phyloP scores from a whole-genome alignment of 1,140 invertebrate species.

The Anagrus nilaparvatae region DNA sequence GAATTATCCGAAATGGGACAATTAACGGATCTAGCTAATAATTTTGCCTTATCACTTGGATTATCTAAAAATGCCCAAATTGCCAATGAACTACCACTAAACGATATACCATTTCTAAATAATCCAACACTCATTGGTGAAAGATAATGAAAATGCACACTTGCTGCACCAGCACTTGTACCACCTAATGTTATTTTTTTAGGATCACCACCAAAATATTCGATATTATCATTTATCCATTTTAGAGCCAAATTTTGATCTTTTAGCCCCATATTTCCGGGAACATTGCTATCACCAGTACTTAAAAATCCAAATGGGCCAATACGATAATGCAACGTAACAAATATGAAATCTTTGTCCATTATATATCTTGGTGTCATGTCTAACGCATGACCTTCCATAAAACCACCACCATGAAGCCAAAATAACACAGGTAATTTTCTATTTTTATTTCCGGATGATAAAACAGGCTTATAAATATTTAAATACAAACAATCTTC shows the following conservation, averaged over 20 bases:
- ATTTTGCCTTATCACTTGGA: no score
- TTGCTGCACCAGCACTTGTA: conserved; percentile 28
- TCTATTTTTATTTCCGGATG: no score
- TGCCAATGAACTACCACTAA: no score
- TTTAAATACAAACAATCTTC: conserved; percentile 49
- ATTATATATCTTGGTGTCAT: conserved; percentile 45
- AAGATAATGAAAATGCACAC: no score
- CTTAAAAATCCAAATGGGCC: conserved; percentile 40
- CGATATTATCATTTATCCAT: conserved; percentile 44
- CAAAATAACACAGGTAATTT: conserved; percentile 20
- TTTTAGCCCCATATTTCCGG: conserved; percentile 47
- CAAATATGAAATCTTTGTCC: conserved; percentile 45
- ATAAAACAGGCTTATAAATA: conserved; percentile 43
- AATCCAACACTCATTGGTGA: no score
- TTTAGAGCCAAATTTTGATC: conserved; percentile 43
- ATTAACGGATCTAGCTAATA: no score
- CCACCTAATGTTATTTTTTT: conserved; percentile 38
- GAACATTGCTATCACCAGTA: conserved; percentile 30
- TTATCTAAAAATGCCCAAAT: no score
- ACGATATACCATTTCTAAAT: no score
- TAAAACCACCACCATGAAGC: conserved; percentile 24
- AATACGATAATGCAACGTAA: conserved; percentile 49
- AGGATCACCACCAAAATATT: conserved; percentile 45
- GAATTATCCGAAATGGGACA: no score
- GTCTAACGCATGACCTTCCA: conserved; percentile 26